Evolutionary conservation across 2,113 vertebrate genomes (phyloP).

Genomic region (Euleptes europaea): DNA sequence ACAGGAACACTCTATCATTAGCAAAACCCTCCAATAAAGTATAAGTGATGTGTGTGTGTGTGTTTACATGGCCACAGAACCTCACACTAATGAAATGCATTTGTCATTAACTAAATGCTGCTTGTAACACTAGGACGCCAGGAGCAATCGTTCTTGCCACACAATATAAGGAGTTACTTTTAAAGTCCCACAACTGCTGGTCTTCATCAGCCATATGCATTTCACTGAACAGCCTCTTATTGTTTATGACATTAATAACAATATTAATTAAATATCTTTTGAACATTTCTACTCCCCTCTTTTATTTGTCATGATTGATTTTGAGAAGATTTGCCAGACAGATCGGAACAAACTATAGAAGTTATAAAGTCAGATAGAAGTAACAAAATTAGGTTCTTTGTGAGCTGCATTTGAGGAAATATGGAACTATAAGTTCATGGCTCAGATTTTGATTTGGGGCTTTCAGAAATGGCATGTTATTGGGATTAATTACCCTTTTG

Average conservation of each 20-base stretch:
- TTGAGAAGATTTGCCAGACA: not conserved
- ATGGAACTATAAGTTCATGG: not conserved
- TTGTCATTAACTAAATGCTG: not conserved
- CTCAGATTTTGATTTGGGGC: not conserved
- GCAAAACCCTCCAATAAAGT: not conserved
- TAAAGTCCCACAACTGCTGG: not conserved
- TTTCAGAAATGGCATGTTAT: not conserved
- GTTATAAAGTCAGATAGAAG: not conserved
- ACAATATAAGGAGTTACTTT: too few species aligned
- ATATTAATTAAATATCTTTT: not conserved
- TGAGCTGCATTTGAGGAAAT: not conserved
- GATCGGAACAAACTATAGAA: not conserved
- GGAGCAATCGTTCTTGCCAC: too few species aligned
- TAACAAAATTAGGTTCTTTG: not conserved
- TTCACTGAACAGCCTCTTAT: not conserved
- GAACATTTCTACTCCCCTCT: not conserved
- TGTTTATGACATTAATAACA: not conserved
- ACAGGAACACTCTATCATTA: too few species aligned
- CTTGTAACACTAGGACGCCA: not conserved
- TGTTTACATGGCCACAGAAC: not conserved
- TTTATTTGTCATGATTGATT: not conserved
- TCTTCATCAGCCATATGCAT: not conserved
- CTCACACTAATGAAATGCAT: not conserved
- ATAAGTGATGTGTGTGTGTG: not conserved
- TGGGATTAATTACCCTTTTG: not conserved